phyloP scores from a whole-genome alignment of 2,888 invertebrate species.

The Eupeodes luniger region DNA sequence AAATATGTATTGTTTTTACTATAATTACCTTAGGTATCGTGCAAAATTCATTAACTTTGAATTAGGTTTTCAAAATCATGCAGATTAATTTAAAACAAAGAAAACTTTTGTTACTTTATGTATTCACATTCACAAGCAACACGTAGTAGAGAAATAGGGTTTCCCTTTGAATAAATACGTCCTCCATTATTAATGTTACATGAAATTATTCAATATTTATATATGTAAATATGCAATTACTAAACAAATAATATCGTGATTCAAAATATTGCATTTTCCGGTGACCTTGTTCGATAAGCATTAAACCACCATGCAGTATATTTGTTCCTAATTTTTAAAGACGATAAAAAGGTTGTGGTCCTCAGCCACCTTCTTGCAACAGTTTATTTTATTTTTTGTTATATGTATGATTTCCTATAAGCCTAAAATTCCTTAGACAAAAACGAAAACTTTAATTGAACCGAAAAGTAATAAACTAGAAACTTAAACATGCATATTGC shows the following conservation, averaged over 20 bases:
- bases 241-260: constrained; percentile 2
- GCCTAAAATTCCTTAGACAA: background rate
- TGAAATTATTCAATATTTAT: background rate
- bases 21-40: background rate
- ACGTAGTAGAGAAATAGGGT: background rate
- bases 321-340: background rate
- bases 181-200: constrained; percentile 7
- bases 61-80: background rate
- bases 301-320: background rate
- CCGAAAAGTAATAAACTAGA: background rate
- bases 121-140: background rate
- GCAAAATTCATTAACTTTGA: background rate
- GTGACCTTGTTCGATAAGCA: constrained; percentile 22
- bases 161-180: background rate
- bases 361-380: background rate
- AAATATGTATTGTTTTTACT: no score
- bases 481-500: constrained; percentile 6
- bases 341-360: background rate
- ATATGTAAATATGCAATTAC: background rate
- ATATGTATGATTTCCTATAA: background rate
- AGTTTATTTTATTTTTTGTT: background rate
- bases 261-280: constrained; percentile 1
- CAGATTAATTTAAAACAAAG: background rate
- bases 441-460: background rate
- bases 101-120: background rate